Conservation (phyloP, 2,888 invertebrate genomes). For the Caenorhabditis sp. region DNA sequence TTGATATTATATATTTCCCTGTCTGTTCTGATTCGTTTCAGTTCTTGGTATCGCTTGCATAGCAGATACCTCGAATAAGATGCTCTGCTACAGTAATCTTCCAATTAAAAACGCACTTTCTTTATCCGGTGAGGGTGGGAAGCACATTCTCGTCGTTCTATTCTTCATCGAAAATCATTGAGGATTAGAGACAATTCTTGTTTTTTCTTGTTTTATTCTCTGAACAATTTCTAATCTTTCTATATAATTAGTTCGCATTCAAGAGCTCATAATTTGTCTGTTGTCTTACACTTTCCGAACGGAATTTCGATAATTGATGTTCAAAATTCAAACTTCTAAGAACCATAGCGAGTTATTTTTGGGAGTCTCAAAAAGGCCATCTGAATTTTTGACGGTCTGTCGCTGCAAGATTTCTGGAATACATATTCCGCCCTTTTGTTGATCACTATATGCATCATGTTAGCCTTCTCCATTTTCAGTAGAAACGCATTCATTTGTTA, state of each 20-base stretch:
- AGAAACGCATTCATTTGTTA: neutral
- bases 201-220: conserved; percentile 15
- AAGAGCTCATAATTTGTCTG: conserved; percentile 14
- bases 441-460: conserved; percentile 4
- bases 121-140: neutral
- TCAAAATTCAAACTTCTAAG: neutral
- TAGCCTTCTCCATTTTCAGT: neutral
- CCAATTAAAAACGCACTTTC: neutral
- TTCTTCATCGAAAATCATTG: conserved; percentile 37
- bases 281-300: neutral
- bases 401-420: conserved; percentile 6
- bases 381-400: neutral
- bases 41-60: conserved; percentile 14
- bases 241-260: conserved; percentile 11
- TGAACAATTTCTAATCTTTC: conserved; percentile 8
- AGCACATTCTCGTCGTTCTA: conserved; percentile 18
- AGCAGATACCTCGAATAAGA: neutral
- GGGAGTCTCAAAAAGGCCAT: neutral
- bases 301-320: neutral
- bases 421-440: conserved; percentile 17
- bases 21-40: conserved; percentile 19
- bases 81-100: neutral
- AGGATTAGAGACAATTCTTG: conserved; percentile 35
- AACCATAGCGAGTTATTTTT: neutral
- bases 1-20: conserved; percentile 9